These are phyloP conservation scores for Salarias fasciatus DNA, from an alignment of 2,797 vertebrate genomes.

Conservation along the genomic window DNA sequence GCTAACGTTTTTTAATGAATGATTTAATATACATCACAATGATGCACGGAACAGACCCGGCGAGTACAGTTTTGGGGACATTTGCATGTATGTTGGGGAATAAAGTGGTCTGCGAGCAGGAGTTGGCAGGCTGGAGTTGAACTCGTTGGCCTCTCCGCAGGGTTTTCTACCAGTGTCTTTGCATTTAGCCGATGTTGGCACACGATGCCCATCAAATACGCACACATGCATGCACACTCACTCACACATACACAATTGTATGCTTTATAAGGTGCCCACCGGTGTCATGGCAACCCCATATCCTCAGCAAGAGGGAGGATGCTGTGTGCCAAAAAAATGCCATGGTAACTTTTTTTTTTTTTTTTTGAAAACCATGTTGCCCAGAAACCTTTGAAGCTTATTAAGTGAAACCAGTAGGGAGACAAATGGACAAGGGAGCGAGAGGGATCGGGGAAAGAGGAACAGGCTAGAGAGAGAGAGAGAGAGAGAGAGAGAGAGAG, in stretches of 20 bases:
- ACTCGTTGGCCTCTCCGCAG: constrained; percentile 56
- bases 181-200: constrained; percentile 76
- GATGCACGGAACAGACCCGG: constrained; percentile 9
- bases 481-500: constrained; percentile 3
- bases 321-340: constrained; percentile 84
- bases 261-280: constrained; percentile 83
- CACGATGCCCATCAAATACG: constrained; percentile 53
- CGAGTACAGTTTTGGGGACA: constrained; percentile 5
- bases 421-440: constrained; percentile 70
- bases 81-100: constrained; percentile 16
- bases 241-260: constrained; percentile 72
- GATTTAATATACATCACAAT: constrained; percentile 11
- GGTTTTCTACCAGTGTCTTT: constrained; percentile 70
- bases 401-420: constrained; percentile 84
- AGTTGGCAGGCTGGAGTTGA: constrained; percentile 63
- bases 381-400: constrained; percentile 87
- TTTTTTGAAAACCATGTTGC: constrained; percentile 75
- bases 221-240: constrained; percentile 18
- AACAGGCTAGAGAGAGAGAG: constrained; percentile 34
- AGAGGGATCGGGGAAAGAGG: constrained; percentile 24
- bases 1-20: constrained; percentile 12
- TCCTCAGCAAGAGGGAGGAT: constrained; percentile 79
- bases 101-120: constrained; percentile 30
- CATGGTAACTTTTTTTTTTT: constrained; percentile 83
- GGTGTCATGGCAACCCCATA: constrained; percentile 86